Conservation (phyloP, 2,888 invertebrate species). For the Mesochorus sp. region DNA sequence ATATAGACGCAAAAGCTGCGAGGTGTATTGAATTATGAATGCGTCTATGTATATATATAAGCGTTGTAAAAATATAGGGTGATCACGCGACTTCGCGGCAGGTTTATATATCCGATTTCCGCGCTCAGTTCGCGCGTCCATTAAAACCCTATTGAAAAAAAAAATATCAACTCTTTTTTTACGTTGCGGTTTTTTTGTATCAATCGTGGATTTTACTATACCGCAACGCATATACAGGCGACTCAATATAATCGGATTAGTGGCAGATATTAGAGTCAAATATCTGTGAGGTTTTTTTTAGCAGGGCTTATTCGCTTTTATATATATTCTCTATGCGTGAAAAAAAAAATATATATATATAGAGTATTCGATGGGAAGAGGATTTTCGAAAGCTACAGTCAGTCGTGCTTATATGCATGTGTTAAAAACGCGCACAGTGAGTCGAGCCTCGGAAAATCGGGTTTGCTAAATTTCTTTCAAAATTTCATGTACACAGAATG, state of each 20-base stretch:
- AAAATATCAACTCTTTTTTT: constrained; percentile 22
- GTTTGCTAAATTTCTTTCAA: background rate
- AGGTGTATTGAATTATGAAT: too few species aligned
- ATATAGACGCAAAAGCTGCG: too few species aligned
- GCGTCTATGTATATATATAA: too few species aligned
- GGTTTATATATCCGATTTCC: too few species aligned
- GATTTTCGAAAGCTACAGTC: constrained; percentile 29
- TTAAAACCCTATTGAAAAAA: too few species aligned
- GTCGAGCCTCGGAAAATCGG: constrained; percentile 28
- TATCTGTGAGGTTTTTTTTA: constrained; percentile 43
- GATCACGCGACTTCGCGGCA: too few species aligned
- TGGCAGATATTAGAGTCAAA: constrained; percentile 47
- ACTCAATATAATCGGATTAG: constrained; percentile 47
- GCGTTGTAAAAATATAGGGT: too few species aligned
- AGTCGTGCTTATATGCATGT: constrained; percentile 23
- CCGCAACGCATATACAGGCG: background rate
- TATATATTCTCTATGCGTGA: background rate
- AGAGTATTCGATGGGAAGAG: constrained; percentile 31
- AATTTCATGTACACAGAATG: background rate
- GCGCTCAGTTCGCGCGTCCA: too few species aligned
- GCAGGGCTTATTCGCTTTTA: background rate
- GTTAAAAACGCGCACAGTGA: constrained; percentile 15
- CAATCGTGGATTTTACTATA: constrained; percentile 1
- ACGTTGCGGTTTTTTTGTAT: background rate
- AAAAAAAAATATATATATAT: background rate